Conservation (phyloP, 2,113 vertebrate genomes). For the Charadrius vociferus region DNA sequence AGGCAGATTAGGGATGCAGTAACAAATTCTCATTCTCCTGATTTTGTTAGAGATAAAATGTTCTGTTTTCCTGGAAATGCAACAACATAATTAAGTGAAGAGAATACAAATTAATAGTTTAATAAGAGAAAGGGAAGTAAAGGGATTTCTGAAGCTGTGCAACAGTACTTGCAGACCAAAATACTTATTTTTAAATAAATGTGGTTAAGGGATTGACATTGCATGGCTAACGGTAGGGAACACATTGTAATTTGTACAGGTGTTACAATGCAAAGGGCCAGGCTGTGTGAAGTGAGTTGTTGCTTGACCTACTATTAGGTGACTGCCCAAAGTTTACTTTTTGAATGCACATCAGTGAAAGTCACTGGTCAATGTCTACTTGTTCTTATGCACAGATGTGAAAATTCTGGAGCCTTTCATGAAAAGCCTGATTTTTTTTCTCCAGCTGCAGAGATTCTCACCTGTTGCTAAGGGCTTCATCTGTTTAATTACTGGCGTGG, state of each 20-base stretch:
- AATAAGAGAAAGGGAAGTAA: background rate
- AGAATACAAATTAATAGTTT: background rate
- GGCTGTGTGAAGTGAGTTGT: background rate
- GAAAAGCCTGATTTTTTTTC: background rate
- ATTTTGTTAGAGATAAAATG: conserved; percentile 7
- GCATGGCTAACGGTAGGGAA: background rate
- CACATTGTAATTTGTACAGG: background rate
- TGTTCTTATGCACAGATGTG: background rate
- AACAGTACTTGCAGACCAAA: background rate
- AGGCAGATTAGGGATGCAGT: background rate
- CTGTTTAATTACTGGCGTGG: background rate
- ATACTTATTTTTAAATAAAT: background rate
- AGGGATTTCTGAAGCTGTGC: background rate
- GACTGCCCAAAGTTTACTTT: background rate
- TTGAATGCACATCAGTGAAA: background rate
- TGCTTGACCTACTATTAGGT: background rate
- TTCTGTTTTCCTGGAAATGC: conserved; percentile 21
- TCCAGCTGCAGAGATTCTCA: background rate
- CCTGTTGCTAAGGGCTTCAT: background rate
- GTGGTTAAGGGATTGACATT: background rate
- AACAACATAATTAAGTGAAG: background rate
- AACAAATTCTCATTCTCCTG: background rate
- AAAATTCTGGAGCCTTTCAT: background rate
- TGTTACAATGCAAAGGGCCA: background rate
- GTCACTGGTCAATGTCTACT: background rate